Evolutionary conservation across 2,797 vertebrate species (phyloP).

Genomic region (Sphenopsis melanotis): DNA sequence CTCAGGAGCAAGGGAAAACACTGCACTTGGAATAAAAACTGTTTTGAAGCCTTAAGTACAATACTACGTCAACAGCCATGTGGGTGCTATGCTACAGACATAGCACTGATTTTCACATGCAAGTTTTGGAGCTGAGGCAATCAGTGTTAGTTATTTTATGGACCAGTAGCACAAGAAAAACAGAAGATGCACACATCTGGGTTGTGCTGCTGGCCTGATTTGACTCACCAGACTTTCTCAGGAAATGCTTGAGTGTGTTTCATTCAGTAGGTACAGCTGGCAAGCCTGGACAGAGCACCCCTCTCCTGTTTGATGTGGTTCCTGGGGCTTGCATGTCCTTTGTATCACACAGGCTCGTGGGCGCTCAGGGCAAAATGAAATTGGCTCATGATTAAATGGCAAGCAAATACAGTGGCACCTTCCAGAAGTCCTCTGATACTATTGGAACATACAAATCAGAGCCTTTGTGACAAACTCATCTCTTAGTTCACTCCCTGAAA

Average conservation of each 20-base stretch:
- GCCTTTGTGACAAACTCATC: background rate
- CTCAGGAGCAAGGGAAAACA: conserved; percentile 69
- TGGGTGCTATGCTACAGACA: background rate
- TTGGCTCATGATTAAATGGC: background rate
- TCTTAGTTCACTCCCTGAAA: background rate
- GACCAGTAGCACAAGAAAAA: conserved; percentile 9
- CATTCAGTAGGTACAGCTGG: conserved; percentile 35
- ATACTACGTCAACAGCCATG: background rate
- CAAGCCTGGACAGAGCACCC: conserved; percentile 42
- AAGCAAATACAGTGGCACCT: background rate
- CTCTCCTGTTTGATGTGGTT: conserved; percentile 39
- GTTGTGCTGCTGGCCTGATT: conserved; percentile 23
- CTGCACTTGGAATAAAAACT: conserved; percentile 13
- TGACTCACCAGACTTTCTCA: conserved; percentile 54
- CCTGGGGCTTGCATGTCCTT: background rate
- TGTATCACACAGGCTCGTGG: background rate
- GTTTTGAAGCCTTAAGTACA: conserved; percentile 26
- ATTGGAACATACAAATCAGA: background rate
- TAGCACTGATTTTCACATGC: background rate
- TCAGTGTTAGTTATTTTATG: conserved; percentile 38
- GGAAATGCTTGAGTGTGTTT: conserved; percentile 59
- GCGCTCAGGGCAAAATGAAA: background rate
- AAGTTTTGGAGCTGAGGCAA: background rate
- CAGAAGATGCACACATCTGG: conserved; percentile 7
- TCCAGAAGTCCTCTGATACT: background rate